Percentiles rank a stretch among this genome's conserved stretches.
Conservation (phyloP, 30 jellyfish, hydroid and myxozoan genomes). For the Chrysaora quinquecirrha region DNA sequence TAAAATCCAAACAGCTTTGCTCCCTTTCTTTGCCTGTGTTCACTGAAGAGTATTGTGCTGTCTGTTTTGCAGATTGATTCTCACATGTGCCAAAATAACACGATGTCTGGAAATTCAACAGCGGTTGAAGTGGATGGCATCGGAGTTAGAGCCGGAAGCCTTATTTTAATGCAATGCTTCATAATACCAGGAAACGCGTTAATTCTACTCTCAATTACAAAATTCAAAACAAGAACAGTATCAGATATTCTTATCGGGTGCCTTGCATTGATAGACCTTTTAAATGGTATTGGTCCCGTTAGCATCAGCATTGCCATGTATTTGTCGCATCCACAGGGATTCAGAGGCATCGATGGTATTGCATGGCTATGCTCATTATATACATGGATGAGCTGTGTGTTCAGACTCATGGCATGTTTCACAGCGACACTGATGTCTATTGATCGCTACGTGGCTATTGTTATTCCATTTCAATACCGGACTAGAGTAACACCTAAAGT, state of each 20-base stretch:
- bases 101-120: neutral
- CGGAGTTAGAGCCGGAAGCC: constrained; percentile 48
- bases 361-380: constrained; percentile 50
- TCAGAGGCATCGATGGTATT: neutral
- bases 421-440: constrained; percentile 74
- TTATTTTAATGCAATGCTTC: constrained; percentile 56
- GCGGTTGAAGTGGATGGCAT: constrained; percentile 12
- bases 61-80: no score
- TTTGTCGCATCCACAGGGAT: constrained; percentile 29
- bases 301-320: constrained; percentile 58
- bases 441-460: constrained; percentile 71
- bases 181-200: constrained; percentile 64
- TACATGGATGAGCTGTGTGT: constrained; percentile 53
- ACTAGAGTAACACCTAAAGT: constrained; percentile 39
- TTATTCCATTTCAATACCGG: constrained; percentile 60
- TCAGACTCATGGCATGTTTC: constrained; percentile 65
- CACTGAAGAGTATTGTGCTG: no score
- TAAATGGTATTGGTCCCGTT: constrained; percentile 87
- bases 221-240: constrained; percentile 45
- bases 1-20: no score
- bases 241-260: constrained; percentile 68
- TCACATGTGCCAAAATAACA: no score
- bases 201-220: constrained; percentile 28
- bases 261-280: constrained; percentile 67
- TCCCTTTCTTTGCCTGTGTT: no score